Conservation (phyloP, 2,888 invertebrate genomes). For the Acanthococcus lagerstroemiae region DNA sequence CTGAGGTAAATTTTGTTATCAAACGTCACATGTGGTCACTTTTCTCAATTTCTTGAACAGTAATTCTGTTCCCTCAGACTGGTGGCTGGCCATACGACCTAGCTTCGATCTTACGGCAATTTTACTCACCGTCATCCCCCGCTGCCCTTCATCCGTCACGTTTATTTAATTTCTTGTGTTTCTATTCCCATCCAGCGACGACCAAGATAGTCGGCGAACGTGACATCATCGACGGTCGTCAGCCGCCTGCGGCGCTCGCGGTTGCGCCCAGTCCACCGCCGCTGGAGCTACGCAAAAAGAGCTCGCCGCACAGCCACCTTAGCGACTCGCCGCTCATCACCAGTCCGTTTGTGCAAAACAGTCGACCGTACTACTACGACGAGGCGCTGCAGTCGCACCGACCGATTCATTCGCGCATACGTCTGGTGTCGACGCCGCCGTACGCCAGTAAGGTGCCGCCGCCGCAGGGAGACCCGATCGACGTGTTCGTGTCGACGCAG, state of each 20-base stretch:
- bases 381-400: conserved; percentile 42
- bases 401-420: conserved; percentile 45
- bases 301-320: conserved; percentile 51
- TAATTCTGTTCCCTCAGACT: too few relatives aligned
- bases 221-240: conserved; percentile 7
- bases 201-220: conserved; percentile 14
- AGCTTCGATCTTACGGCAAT: too few relatives aligned
- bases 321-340: conserved; percentile 47
- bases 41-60: too few relatives aligned
- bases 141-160: too few relatives aligned
- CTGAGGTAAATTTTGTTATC: too few relatives aligned
- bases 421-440: conserved; percentile 49
- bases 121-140: too few relatives aligned
- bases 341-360: conserved; percentile 47
- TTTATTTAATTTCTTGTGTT: neutral
- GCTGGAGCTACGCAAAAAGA: conserved; percentile 34
- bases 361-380: conserved; percentile 40
- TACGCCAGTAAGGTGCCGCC: conserved; percentile 68
- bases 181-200: neutral
- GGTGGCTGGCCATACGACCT: too few relatives aligned
- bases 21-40: too few relatives aligned
- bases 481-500: conserved; percentile 14
- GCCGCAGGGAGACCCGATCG: conserved; percentile 44
- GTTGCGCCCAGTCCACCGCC: conserved; percentile 33
- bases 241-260: neutral